These are phyloP conservation scores for Girardinus metallicus DNA, from an alignment of 2,797 vertebrate genomes.

Conservation along the genomic window DNA sequence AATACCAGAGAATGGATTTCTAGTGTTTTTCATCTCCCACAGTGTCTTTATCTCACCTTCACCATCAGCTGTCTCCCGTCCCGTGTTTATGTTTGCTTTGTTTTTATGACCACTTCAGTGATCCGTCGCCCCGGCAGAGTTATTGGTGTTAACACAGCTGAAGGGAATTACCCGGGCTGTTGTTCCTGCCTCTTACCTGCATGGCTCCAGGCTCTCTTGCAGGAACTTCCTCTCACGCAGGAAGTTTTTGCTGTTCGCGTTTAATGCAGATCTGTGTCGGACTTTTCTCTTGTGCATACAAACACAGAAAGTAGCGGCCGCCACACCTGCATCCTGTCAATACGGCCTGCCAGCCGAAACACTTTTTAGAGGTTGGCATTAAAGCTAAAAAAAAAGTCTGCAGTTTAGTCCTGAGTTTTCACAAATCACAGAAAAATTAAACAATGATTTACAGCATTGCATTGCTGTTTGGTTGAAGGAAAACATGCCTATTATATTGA, in stretches of 20 bases:
- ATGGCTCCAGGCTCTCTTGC: slow-evolving; percentile 65
- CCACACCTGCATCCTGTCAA: neutral
- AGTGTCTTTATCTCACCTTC: slow-evolving; percentile 30
- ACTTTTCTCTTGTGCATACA: slow-evolving; percentile 20
- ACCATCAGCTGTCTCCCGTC: slow-evolving; percentile 22
- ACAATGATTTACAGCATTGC: neutral
- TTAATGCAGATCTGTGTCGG: slow-evolving; percentile 32
- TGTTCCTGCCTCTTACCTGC: slow-evolving; percentile 74
- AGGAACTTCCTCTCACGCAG: no score
- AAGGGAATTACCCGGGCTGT: slow-evolving; percentile 75
- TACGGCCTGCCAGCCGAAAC: neutral
- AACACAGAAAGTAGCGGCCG: neutral
- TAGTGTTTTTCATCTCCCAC: slow-evolving; percentile 21
- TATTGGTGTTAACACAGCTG: slow-evolving; percentile 83
- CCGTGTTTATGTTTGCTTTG: slow-evolving; percentile 69
- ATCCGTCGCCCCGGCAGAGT: slow-evolving; percentile 71
- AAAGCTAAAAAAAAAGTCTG: neutral
- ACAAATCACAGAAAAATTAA: neutral
- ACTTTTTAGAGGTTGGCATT: neutral
- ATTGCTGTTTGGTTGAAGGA: neutral
- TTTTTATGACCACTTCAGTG: slow-evolving; percentile 79
- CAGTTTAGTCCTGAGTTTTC: neutral
- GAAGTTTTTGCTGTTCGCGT: slow-evolving; percentile 57
- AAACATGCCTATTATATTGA: neutral
- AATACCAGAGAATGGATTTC: slow-evolving; percentile 21